These are phyloP conservation scores for Drosophila siamana DNA, from an alignment of 2,888 invertebrate genomes.

Conservation along the genomic window DNA sequence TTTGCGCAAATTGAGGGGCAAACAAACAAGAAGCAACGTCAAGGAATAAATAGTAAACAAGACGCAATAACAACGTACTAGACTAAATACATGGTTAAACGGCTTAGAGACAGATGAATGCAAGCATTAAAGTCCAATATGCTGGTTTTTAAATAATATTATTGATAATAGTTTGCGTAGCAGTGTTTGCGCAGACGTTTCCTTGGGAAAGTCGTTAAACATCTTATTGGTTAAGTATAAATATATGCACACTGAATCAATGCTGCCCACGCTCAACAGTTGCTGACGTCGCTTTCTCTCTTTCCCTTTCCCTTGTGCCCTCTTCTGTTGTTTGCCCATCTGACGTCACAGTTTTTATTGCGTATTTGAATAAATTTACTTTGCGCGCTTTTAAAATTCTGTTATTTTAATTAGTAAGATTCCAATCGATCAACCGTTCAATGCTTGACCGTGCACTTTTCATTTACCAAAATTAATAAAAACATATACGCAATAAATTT, in stretches of 20 bases:
- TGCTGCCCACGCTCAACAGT: constrained; percentile 55
- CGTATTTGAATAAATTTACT: constrained; percentile 51
- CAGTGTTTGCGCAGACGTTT: not conserved
- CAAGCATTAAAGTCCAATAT: not conserved
- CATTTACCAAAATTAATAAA: not conserved
- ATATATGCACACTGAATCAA: constrained; percentile 6
- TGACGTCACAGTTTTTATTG: constrained; percentile 67
- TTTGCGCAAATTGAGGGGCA: constrained; percentile 62
- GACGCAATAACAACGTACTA: not conserved
- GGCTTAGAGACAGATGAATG: not conserved
- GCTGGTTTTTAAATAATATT: not conserved
- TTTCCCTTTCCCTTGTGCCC: not conserved
- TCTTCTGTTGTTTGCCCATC: not conserved
- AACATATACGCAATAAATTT: too few species aligned
- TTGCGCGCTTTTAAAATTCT: constrained; percentile 32
- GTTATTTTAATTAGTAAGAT: constrained; percentile 63
- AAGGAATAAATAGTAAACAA: constrained; percentile 23
- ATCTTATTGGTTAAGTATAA: not conserved
- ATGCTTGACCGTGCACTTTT: not conserved
- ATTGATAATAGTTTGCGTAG: not conserved
- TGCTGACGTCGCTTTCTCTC: constrained; percentile 30
- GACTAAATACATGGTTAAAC: not conserved
- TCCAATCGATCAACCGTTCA: not conserved
- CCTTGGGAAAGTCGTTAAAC: not conserved
- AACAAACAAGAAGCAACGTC: constrained; percentile 29